These are phyloP conservation scores for Argentina silus DNA, from an alignment of 2,797 vertebrate species.

Conservation along the genomic window DNA sequence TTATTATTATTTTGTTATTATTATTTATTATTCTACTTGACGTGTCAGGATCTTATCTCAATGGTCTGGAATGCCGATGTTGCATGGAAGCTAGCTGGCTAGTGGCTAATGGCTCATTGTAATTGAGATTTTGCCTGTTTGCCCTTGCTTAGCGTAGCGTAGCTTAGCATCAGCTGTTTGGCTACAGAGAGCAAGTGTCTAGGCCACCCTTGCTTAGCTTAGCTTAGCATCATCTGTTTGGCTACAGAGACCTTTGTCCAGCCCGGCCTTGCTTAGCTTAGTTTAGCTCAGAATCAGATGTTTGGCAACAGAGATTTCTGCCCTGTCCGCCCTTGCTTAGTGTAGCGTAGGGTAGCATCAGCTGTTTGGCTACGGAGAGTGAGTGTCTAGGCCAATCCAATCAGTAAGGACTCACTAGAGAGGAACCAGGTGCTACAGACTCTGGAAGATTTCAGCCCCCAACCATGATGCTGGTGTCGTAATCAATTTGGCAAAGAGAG, in stretches of 20 bases:
- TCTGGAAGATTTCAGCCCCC: no score
- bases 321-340: not conserved
- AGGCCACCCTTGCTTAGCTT: not conserved
- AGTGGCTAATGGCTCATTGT: no score
- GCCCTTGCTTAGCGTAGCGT: not conserved
- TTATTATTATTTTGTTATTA: no score
- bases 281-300: not conserved
- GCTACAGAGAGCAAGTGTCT: not conserved
- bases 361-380: constrained; percentile 3
- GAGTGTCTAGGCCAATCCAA: not conserved
- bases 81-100: no score
- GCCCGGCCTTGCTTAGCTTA: not conserved
- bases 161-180: constrained; percentile 1
- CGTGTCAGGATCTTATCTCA: no score
- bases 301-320: no score
- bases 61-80: no score
- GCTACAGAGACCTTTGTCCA: not conserved
- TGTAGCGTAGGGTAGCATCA: not conserved
- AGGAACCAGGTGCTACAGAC: no score
- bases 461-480: not conserved
- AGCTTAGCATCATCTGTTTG: no score
- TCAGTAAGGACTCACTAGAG: not conserved
- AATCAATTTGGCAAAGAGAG: not conserved
- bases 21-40: no score
- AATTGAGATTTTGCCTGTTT: no score